Conservation (phyloP, 2,113 vertebrate species). For the Dicentrarchus labrax region DNA sequence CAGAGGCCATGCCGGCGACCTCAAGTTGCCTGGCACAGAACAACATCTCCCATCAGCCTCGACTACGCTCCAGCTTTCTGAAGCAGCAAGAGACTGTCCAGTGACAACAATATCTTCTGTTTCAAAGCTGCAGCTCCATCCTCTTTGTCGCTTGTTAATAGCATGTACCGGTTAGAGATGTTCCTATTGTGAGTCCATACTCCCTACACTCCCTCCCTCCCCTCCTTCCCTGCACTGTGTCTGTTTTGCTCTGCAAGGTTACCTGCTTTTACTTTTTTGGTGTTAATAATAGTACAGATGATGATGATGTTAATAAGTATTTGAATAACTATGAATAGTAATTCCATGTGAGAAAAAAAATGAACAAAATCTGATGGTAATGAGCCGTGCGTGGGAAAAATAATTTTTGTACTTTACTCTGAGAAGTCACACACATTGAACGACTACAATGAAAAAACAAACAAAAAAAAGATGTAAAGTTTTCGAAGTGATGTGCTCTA, state of each 20-base stretch:
- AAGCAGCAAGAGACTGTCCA: conserved; percentile 77
- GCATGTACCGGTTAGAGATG: conserved; percentile 89
- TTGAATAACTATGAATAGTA: conserved; percentile 85
- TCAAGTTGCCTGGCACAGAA: conserved; percentile 46
- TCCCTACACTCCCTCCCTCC: conserved; percentile 26
- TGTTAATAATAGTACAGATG: conserved; percentile 86
- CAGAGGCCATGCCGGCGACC: conserved; percentile 66
- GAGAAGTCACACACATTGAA: conserved; percentile 76
- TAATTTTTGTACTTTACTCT: conserved; percentile 82
- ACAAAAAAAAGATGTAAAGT: conserved; percentile 72
- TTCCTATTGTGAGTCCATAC: conserved; percentile 85
- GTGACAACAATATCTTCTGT: conserved; percentile 71
- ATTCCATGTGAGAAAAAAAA: conserved; percentile 81
- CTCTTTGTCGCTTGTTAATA: conserved; percentile 88
- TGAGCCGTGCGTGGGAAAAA: conserved; percentile 74
- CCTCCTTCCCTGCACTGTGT: conserved; percentile 80
- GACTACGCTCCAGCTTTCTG: conserved; percentile 59
- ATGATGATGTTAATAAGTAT: conserved; percentile 87
- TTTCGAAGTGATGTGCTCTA: conserved; percentile 85
- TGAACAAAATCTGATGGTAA: conserved; percentile 69
- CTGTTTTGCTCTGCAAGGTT: conserved; percentile 86
- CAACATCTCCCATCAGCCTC: conserved; percentile 73
- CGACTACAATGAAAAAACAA: conserved; percentile 44
- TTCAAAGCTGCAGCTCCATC: conserved; percentile 73
- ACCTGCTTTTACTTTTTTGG: conserved; percentile 86